These are phyloP conservation scores for Leucoraja erinaceus DNA, from an alignment of 2,113 vertebrate genomes.

Conservation along the genomic window DNA sequence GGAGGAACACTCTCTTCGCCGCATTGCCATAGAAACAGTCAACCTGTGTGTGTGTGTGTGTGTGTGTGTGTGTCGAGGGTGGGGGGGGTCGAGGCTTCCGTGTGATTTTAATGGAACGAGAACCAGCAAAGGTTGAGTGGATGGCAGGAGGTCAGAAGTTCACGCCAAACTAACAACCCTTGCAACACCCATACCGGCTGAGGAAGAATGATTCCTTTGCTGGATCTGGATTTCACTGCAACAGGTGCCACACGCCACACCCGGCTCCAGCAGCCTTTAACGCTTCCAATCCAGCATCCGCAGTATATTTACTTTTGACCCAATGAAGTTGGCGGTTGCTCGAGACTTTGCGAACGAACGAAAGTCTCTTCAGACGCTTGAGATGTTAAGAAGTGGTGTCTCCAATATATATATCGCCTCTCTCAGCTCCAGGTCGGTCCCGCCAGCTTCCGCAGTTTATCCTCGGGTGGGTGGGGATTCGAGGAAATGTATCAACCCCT, in stretches of 20 bases:
- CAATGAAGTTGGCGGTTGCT: background rate
- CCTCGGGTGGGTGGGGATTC: too few species aligned
- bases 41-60: background rate
- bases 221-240: too few species aligned
- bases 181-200: background rate
- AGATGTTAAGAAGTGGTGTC: background rate
- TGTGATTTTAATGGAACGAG: background rate
- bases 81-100: background rate
- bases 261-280: background rate
- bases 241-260: background rate
- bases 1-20: background rate
- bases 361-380: background rate
- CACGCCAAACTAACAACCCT: background rate
- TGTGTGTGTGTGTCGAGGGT: background rate
- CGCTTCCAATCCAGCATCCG: background rate
- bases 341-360: background rate
- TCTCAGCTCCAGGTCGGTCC: background rate
- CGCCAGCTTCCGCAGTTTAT: too few species aligned
- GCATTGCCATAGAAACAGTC: constrained; percentile 13
- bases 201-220: too few species aligned
- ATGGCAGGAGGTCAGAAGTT: background rate
- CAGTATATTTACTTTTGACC: background rate
- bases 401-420: background rate
- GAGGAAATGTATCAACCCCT: too few species aligned
- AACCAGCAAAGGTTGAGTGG: background rate